Base-by-base conservation (phyloP, 2,888 invertebrate genomes). In the Megamerina dolium region DNA sequence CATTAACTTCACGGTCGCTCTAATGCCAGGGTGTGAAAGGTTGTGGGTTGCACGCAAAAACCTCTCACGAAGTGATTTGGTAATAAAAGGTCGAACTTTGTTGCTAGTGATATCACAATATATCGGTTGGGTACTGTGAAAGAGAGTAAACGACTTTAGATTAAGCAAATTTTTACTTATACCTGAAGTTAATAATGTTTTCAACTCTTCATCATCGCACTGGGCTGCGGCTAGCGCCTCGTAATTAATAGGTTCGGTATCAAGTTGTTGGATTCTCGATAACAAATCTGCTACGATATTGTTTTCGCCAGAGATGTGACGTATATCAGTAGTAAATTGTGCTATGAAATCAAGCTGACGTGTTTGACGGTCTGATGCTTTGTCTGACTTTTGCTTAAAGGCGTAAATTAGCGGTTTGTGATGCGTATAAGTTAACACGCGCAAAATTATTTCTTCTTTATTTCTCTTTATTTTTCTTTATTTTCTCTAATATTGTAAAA, bases 311-410 rank as follows among this genome's bases (percentile, higher is more conserved):
- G 47, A 20, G 4, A 52, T 23, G 16, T 50, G 49, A 3, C 35
- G 20, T 5, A 52, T 51, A 8, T 52, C 40, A 6, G 48, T 49
- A 9, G 46, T 38, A 30, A 38, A 37, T 27, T 45, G 37, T 13
- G 34, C 16, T 6, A 45, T 45, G n/a, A 30, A 41, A 16, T 31
- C 6, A 6, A 45, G 17, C 10, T 35, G 21, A n/a, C 37, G 33
- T 4, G 23, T 17, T 30, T 41, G 41, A 14, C 44, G 27, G n/a
- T 41, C 43, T 18, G 42, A 41, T 9, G 41, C 45, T 12, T 60
- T 59, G 2, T 60, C 58, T 6, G 48, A 16, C 6, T 56, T 55
- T 49, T 57, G 46, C 8, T 37, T 13, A 40, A 71, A 61, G 1
- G 66, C 64, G 33, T 50, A 62, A 1, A 45, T 47, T 6, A 54